phyloP scores from a whole-genome alignment of 2,888 invertebrate genomes.

The Falcaria lacertinaria region DNA sequence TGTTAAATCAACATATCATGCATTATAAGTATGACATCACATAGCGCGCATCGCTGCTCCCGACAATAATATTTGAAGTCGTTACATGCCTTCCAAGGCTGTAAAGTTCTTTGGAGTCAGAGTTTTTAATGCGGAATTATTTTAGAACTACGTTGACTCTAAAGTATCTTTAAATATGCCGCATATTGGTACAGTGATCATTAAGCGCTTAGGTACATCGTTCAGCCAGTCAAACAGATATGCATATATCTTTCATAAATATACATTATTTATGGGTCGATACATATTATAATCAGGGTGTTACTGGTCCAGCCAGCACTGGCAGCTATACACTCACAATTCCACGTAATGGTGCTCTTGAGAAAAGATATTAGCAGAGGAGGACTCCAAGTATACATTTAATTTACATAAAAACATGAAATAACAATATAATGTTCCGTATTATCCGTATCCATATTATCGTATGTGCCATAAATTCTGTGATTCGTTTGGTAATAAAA shows the following conservation, averaged over 20 bases:
- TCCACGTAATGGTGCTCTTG: constrained; percentile 32
- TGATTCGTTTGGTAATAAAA: too few species aligned
- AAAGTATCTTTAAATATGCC: background rate
- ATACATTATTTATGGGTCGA: constrained; percentile 30
- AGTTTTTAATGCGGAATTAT: background rate
- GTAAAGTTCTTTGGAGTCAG: constrained; percentile 17
- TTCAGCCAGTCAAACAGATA: constrained; percentile 19
- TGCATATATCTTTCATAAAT: too few species aligned
- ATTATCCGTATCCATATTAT: too few species aligned
- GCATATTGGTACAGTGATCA: background rate
- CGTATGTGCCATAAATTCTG: too few species aligned
- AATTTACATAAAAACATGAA: too few species aligned
- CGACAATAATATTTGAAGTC: constrained; percentile 39
- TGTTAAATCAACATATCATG: constrained; percentile 23
- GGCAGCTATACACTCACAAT: constrained; percentile 42
- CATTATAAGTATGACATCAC: constrained; percentile 45
- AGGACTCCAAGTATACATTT: constrained; percentile 21
- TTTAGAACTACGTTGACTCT: constrained; percentile 5
- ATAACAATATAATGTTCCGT: too few species aligned
- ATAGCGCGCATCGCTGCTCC: constrained; percentile 43
- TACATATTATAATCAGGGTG: constrained; percentile 39
- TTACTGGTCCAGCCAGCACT: constrained; percentile 30
- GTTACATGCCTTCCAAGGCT: constrained; percentile 34
- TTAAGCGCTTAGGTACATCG: too few species aligned
- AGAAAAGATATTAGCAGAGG: constrained; percentile 25